A percentile compares a stretch with the other conserved stretches of the same genome.
Evolutionary conservation across 2,888 invertebrate species (phyloP).

Genomic region (Anagyrus pseudococci): DNA sequence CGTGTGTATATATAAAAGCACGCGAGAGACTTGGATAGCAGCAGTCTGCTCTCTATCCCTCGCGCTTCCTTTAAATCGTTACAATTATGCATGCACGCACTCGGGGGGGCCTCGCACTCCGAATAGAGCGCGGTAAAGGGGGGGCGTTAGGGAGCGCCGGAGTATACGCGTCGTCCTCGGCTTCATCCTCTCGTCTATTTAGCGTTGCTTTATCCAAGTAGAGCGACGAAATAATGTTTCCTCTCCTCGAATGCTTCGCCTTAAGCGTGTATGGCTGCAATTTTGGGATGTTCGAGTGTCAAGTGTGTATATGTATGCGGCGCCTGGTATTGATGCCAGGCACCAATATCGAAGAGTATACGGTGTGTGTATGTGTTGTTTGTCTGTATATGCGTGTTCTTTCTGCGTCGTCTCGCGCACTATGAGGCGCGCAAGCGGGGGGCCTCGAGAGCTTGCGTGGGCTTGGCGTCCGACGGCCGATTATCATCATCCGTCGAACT

Average conservation of each 20-base stretch:
- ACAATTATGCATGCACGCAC: constrained; percentile 21
- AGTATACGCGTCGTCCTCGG: constrained; percentile 43
- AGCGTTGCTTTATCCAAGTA: constrained; percentile 58
- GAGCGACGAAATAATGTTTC: constrained; percentile 58
- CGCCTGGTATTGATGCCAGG: too few species aligned
- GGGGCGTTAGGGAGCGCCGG: too few species aligned
- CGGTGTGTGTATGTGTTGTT: constrained; percentile 23
- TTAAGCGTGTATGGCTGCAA: constrained; percentile 35
- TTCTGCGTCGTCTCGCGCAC: constrained; percentile 32
- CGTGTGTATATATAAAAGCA: too few species aligned
- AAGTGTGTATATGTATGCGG: background rate
- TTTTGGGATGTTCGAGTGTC: constrained; percentile 15
- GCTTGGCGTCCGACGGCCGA: too few species aligned
- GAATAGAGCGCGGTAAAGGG: constrained; percentile 17
- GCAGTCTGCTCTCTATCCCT: background rate
- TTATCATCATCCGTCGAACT: constrained; percentile 41
- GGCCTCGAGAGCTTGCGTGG: constrained; percentile 1
- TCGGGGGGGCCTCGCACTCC: constrained; percentile 10
- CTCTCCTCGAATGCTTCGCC: constrained; percentile 40
- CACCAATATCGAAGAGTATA: constrained; percentile 5
- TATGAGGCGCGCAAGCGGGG: constrained; percentile 13
- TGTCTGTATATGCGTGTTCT: constrained; percentile 31
- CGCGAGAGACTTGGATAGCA: too few species aligned
- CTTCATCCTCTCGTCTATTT: constrained; percentile 52
- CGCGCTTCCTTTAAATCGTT: constrained; percentile 8